Evolutionary conservation across 2,113 vertebrate genomes (phyloP).

Genomic region (Nannospalax galili): DNA sequence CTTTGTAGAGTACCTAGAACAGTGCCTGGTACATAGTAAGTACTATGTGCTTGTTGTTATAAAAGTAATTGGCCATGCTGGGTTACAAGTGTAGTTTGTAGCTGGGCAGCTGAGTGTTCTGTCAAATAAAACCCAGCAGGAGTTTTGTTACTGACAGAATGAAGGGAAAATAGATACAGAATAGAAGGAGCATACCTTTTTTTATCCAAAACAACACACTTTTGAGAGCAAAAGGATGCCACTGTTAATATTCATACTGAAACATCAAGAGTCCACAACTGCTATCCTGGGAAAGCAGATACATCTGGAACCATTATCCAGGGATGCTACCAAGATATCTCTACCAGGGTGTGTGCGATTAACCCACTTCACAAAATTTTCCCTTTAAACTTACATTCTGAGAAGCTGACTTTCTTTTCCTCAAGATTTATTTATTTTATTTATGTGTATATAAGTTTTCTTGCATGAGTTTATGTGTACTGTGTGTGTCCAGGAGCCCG

Average conservation of each 20-base stretch:
- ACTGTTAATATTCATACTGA: neutral
- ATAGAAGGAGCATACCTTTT: neutral
- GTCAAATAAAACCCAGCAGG: neutral
- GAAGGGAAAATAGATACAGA: neutral
- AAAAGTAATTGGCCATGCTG: neutral
- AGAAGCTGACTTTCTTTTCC: neutral
- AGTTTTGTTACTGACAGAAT: slow-evolving; percentile 13
- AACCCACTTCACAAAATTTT: neutral
- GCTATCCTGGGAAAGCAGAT: neutral
- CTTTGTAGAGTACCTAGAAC: neutral
- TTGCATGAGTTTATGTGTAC: too few species aligned
- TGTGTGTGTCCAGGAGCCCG: too few species aligned
- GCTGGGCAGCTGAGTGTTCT: neutral
- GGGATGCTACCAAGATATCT: neutral
- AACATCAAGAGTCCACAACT: neutral
- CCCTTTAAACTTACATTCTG: slow-evolving; percentile 24
- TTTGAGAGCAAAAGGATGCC: neutral
- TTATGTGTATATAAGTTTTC: neutral
- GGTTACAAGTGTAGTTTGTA: neutral
- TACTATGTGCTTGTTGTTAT: neutral
- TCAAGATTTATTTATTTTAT: neutral
- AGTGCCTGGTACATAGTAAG: neutral
- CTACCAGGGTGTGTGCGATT: neutral
- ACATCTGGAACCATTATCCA: neutral
- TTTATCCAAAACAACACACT: neutral